A percentile compares a stretch with the other conserved stretches of the same genome.
phyloP scores from a whole-genome alignment of 2,797 vertebrate genomes.

The Argentina silus region DNA sequence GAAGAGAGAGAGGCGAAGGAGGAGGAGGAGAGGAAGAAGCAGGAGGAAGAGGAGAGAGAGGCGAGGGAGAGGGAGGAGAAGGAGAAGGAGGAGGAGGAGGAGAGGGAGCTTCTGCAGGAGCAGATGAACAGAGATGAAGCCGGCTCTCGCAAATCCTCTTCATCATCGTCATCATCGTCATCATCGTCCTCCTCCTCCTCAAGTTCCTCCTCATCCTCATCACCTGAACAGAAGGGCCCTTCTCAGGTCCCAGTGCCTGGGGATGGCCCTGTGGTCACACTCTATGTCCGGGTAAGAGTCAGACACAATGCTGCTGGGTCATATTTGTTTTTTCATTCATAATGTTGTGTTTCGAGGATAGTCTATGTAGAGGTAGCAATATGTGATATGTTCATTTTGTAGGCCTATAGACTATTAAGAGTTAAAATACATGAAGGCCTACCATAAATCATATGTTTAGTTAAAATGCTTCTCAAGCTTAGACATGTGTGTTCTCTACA shows the following conservation, averaged over 20 bases:
- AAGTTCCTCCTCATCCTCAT: slow-evolving; percentile 51
- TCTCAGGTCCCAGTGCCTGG: slow-evolving; percentile 5
- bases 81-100: not conserved
- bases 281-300: slow-evolving; percentile 32
- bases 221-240: slow-evolving; percentile 28
- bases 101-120: not conserved
- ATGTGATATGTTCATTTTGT: too few relatives aligned
- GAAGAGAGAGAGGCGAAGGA: not conserved
- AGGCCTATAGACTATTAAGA: too few relatives aligned
- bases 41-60: not conserved
- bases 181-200: slow-evolving; percentile 46
- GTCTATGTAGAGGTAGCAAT: too few relatives aligned
- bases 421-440: too few relatives aligned
- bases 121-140: not conserved
- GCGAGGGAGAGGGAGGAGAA: slow-evolving; percentile 12
- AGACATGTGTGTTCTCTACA: too few relatives aligned
- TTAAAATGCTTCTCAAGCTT: too few relatives aligned
- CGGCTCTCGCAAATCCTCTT: slow-evolving; percentile 53
- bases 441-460: too few relatives aligned
- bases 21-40: not conserved
- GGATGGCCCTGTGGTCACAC: not conserved
- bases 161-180: slow-evolving; percentile 49
- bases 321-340: too few relatives aligned
- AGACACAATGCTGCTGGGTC: too few relatives aligned
- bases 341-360: too few relatives aligned